These are phyloP conservation scores for Yponomeuta malinellus DNA, from an alignment of 2,888 invertebrate species.

Conservation along the genomic window DNA sequence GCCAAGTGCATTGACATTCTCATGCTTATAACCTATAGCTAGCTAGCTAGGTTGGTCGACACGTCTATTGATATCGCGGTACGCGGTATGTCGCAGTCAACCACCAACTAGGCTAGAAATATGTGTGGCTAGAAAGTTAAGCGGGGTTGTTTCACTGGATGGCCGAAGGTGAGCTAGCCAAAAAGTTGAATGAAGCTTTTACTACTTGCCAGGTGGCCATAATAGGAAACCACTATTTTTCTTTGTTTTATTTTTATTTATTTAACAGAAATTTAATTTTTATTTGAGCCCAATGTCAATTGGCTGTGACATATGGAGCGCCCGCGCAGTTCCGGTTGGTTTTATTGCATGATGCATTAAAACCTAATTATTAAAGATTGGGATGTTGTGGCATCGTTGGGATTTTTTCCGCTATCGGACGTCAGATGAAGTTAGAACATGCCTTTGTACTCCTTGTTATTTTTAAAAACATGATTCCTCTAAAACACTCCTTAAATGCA, in stretches of 20 bases:
- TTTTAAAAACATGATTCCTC: neutral
- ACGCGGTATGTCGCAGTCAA: no score
- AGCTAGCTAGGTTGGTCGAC: neutral
- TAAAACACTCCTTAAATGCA: no score
- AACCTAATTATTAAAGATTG: neutral
- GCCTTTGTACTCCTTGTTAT: neutral
- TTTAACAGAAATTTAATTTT: no score
- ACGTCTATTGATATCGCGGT: no score
- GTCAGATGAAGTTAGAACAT: neutral
- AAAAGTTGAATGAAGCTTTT: no score
- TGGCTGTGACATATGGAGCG: neutral
- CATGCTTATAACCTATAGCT: neutral
- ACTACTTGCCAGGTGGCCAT: no score
- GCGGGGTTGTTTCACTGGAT: no score
- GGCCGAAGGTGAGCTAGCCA: no score
- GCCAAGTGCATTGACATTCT: conserved; percentile 10
- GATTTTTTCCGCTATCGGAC: neutral
- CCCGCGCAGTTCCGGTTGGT: neutral
- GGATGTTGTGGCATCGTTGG: neutral
- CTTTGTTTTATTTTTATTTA: no score
- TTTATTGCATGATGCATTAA: neutral
- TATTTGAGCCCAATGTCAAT: neutral
- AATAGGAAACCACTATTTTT: no score
- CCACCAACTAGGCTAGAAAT: no score
- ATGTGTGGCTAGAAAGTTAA: no score